Percentiles rank a stretch among this genome's conserved stretches.
phyloP scores from a whole-genome alignment of 2,797 vertebrate species.

The Otus scops region DNA sequence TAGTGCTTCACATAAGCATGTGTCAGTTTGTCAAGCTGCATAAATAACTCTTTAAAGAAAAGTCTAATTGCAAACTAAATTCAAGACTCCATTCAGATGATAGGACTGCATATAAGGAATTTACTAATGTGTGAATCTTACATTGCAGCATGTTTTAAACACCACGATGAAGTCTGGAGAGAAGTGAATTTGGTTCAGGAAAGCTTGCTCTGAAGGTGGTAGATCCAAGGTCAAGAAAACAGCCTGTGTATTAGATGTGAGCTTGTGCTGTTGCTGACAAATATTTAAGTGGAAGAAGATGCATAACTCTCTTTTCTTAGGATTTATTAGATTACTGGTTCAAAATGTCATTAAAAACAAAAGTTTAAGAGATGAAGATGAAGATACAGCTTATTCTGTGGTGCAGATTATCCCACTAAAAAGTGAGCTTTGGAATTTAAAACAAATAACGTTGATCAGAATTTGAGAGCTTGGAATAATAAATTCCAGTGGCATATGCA shows the following conservation, averaged over 20 bases:
- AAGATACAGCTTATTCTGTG: background rate
- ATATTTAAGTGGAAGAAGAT: background rate
- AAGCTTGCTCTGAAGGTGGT: background rate
- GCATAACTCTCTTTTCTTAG: background rate
- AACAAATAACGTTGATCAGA: background rate
- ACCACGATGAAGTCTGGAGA: background rate
- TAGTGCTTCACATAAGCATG: accelerated
- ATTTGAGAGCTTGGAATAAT: background rate
- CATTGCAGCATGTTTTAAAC: background rate
- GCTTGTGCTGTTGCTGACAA: background rate
- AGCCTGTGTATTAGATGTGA: background rate
- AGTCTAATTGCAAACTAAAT: background rate
- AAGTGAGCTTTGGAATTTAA: background rate
- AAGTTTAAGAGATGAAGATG: background rate
- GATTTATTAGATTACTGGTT: background rate
- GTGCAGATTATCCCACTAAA: background rate
- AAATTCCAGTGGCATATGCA: background rate
- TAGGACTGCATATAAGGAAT: background rate
- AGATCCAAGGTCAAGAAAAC: background rate
- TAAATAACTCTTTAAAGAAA: too few species aligned
- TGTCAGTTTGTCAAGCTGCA: background rate
- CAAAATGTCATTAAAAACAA: background rate
- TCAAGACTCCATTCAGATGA: background rate
- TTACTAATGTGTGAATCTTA: background rate
- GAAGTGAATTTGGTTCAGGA: background rate